Percentiles rank a stretch among this genome's conserved stretches.
Conservation (phyloP, 2,113 vertebrate genomes). For the Tachuris rubrigastra region DNA sequence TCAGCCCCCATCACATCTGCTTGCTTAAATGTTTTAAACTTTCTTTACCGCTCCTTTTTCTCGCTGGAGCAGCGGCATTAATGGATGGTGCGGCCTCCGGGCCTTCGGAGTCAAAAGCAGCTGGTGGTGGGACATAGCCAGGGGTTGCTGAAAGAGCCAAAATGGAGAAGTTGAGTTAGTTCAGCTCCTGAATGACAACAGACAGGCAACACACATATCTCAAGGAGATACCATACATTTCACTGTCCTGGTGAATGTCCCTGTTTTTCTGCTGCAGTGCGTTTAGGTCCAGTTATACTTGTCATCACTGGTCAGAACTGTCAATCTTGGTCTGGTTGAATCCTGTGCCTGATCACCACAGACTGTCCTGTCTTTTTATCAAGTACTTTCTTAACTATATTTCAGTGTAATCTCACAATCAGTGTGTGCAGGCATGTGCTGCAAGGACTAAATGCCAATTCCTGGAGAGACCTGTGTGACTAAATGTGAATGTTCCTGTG, state of each 20-base stretch:
- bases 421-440: neutral
- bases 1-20: neutral
- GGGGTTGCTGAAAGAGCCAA: slow-evolving; percentile 79
- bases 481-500: neutral
- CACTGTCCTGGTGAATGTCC: neutral
- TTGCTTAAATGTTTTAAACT: neutral
- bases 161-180: neutral
- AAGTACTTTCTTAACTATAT: neutral
- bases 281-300: neutral
- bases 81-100: slow-evolving; percentile 45
- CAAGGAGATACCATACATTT: neutral
- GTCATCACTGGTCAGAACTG: neutral
- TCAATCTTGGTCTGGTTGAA: neutral
- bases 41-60: slow-evolving; percentile 78
- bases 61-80: slow-evolving; percentile 61
- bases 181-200: neutral
- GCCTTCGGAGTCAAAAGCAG: slow-evolving; percentile 87
- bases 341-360: neutral
- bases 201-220: neutral
- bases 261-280: neutral
- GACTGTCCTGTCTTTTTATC: neutral
- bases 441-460: neutral
- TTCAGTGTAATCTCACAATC: neutral
- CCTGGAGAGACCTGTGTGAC: neutral
- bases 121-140: slow-evolving; percentile 85